Evolutionary conservation across 2,888 invertebrate genomes (phyloP).

Genomic region (Cataglyphis rosenhaueri): DNA sequence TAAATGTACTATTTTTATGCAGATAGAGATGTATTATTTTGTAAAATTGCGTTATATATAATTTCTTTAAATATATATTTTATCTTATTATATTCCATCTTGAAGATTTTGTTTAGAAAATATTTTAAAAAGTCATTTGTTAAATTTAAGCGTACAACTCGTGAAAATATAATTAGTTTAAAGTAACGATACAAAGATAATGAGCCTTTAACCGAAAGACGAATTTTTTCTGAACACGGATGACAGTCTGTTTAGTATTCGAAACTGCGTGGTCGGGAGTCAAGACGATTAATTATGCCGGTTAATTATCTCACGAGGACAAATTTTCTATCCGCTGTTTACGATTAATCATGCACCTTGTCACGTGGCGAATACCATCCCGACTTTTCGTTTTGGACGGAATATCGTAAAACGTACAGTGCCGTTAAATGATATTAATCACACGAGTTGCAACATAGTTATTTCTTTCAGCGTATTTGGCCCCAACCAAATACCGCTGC

Average conservation of each 20-base stretch:
- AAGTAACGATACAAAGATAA: conserved; percentile 42
- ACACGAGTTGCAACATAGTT: conserved; percentile 42
- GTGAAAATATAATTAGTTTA: conserved; percentile 18
- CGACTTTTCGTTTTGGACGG: conserved; percentile 63
- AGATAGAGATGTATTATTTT: not conserved
- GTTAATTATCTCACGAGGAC: conserved; percentile 82
- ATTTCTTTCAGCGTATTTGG: conserved; percentile 37
- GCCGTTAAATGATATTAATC: conserved; percentile 59
- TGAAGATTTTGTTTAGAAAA: not conserved
- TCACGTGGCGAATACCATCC: conserved; percentile 71
- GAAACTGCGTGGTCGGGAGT: conserved; percentile 70
- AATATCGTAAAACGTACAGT: conserved; percentile 55
- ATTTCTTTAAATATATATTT: not conserved
- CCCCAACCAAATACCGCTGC: not conserved
- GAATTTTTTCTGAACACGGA: conserved; percentile 65
- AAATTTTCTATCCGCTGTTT: conserved; percentile 80
- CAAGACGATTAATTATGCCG: conserved; percentile 81
- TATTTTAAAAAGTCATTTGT: not conserved
- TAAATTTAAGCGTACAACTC: not conserved
- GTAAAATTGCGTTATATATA: not conserved
- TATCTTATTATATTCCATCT: not conserved
- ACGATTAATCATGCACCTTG: conserved; percentile 78
- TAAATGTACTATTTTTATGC: not conserved
- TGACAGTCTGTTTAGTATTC: conserved; percentile 80
- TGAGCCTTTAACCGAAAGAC: conserved; percentile 47